Conservation (phyloP, 2,113 vertebrate genomes). For the Acrocephalus arundinaceus region DNA sequence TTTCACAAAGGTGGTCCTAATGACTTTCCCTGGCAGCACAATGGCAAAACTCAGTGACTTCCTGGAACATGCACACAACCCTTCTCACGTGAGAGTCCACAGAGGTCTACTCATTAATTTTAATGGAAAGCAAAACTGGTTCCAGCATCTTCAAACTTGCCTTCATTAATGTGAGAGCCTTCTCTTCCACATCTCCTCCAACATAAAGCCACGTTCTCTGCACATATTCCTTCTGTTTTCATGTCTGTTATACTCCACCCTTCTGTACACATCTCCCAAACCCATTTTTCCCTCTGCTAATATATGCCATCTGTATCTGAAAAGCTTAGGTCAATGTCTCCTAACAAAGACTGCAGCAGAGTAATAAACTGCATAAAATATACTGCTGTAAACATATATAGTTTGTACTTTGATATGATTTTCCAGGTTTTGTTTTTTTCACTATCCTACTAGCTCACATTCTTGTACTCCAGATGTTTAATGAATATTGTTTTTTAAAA, state of each 20-base stretch:
- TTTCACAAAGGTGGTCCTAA: conserved; percentile 45
- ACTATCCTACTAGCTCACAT: neutral
- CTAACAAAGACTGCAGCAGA: neutral
- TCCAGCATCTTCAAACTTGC: conserved; percentile 7
- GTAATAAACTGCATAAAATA: neutral
- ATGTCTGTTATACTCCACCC: neutral
- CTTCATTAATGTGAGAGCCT: neutral
- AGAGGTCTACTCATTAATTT: conserved; percentile 54
- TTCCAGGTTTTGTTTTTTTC: neutral
- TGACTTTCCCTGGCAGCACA: conserved; percentile 1
- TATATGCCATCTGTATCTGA: neutral
- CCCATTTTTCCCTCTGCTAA: neutral
- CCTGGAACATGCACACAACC: neutral
- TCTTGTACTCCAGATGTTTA: neutral
- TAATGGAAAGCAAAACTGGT: conserved; percentile 48
- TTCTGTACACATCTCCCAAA: neutral
- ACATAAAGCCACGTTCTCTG: neutral
- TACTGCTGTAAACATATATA: neutral
- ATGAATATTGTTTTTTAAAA: neutral
- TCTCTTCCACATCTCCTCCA: neutral
- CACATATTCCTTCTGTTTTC: neutral
- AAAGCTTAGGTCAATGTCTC: neutral
- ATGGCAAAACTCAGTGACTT: neutral
- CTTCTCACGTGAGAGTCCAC: neutral
- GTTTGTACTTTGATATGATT: neutral